A percentile compares a stretch with the other conserved stretches of the same genome.
Evolutionary conservation across 2,797 vertebrate species (phyloP).

Genomic region (Crotalus adamanteus): DNA sequence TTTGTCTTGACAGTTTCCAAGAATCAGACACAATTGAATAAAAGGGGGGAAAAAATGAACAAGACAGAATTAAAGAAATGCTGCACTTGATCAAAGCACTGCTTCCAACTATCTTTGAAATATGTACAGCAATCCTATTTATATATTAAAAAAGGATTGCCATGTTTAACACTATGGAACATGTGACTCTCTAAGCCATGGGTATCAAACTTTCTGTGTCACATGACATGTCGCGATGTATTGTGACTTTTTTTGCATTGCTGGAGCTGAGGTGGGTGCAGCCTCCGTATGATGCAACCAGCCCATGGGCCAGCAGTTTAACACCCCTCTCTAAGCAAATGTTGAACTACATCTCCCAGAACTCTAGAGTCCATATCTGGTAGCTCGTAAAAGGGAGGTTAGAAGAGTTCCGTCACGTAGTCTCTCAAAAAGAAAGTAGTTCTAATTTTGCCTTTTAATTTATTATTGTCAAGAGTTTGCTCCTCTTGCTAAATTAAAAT

Average conservation of each 20-base stretch:
- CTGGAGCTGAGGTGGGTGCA: no score
- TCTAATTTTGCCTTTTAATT: background rate
- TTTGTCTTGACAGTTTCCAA: background rate
- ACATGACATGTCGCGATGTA: no score
- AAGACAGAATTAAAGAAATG: background rate
- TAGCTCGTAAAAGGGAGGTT: background rate
- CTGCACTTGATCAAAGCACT: background rate
- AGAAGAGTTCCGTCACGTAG: background rate
- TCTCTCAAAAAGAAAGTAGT: background rate
- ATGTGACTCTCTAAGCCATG: background rate
- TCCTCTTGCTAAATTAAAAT: background rate
- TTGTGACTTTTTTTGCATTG: no score
- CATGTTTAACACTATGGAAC: background rate
- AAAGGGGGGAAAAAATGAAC: background rate
- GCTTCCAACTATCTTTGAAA: background rate
- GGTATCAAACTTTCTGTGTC: no score
- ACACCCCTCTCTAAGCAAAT: background rate
- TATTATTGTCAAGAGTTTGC: background rate
- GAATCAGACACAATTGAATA: background rate
- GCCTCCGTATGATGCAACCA: no score
- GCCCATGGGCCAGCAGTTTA: no score
- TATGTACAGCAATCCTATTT: background rate
- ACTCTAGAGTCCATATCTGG: background rate
- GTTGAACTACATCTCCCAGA: background rate
- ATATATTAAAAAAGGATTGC: background rate